A percentile compares a stretch with the other conserved stretches of the same genome.
Conservation (phyloP, 2,113 vertebrate species). For the Orientallactaga bullata region DNA sequence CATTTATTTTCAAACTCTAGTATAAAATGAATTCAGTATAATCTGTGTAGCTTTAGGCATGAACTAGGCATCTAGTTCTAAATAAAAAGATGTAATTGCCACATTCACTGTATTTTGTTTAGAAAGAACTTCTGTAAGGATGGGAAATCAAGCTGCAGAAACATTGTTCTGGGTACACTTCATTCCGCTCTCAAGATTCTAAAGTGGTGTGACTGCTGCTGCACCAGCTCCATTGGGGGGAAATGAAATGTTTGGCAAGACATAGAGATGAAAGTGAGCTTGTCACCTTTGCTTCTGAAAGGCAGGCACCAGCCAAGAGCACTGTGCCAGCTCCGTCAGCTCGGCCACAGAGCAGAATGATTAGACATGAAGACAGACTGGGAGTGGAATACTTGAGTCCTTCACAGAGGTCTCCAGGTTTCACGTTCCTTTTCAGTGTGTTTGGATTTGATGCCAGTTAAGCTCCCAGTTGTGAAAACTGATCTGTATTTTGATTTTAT, state of each 20-base stretch:
- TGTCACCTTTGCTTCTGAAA: conserved; percentile 60
- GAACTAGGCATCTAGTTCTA: neutral
- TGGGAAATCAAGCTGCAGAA: neutral
- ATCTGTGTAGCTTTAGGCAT: neutral
- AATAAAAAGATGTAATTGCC: neutral
- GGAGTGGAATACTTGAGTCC: conserved; percentile 22
- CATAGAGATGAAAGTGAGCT: conserved; percentile 50
- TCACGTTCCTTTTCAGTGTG: conserved; percentile 31
- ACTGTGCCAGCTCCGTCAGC: conserved; percentile 51
- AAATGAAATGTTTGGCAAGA: conserved; percentile 62
- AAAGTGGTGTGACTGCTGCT: neutral
- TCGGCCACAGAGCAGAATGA: conserved; percentile 4
- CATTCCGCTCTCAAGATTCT: neutral
- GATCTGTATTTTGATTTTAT: conserved; percentile 69
- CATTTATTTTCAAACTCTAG: neutral
- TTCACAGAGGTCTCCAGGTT: conserved; percentile 21
- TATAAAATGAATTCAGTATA: neutral
- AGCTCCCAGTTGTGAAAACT: conserved; percentile 70
- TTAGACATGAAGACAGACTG: conserved; percentile 44
- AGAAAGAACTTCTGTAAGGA: neutral
- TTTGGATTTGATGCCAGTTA: conserved; percentile 29
- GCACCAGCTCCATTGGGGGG: conserved; percentile 8
- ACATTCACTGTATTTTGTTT: neutral
- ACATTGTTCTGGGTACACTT: neutral
- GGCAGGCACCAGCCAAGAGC: neutral